Conservation (phyloP, 2,888 invertebrate species). For the Magallana nippona region DNA sequence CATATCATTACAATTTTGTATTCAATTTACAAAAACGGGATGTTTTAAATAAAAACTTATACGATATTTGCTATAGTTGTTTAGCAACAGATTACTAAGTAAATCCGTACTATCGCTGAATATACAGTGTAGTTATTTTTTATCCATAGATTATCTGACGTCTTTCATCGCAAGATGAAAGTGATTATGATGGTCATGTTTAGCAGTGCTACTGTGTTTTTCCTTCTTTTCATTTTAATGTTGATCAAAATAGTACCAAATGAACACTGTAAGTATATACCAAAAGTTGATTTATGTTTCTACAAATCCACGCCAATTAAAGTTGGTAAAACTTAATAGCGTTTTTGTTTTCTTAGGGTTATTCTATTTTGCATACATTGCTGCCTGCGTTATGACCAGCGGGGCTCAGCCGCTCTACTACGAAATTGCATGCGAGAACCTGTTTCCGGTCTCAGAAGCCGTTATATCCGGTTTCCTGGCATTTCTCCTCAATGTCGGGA, state of each 20-base stretch:
- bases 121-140: too few relatives aligned
- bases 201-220: conserved; percentile 54
- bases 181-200: conserved; percentile 61
- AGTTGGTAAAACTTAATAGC: neutral
- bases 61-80: too few relatives aligned
- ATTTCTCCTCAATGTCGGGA: neutral
- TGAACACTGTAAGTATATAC: neutral
- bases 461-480: neutral
- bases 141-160: conserved; percentile 58
- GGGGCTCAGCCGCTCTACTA: conserved; percentile 61
- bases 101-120: too few relatives aligned
- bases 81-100: too few relatives aligned
- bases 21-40: too few relatives aligned
- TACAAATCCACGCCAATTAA: too few relatives aligned
- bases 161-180: conserved; percentile 61
- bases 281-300: neutral
- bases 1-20: too few relatives aligned
- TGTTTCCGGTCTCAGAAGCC: conserved; percentile 66
- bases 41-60: too few relatives aligned
- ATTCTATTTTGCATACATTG: conserved; percentile 59
- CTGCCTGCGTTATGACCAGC: conserved; percentile 51
- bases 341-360: conserved; percentile 53
- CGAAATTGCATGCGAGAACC: conserved; percentile 68
- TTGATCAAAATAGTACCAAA: conserved; percentile 51
- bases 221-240: conserved; percentile 60